A percentile compares a stretch with the other conserved stretches of the same genome.
Conservation (phyloP, 2,113 vertebrate species). For the Malurus elegans region DNA sequence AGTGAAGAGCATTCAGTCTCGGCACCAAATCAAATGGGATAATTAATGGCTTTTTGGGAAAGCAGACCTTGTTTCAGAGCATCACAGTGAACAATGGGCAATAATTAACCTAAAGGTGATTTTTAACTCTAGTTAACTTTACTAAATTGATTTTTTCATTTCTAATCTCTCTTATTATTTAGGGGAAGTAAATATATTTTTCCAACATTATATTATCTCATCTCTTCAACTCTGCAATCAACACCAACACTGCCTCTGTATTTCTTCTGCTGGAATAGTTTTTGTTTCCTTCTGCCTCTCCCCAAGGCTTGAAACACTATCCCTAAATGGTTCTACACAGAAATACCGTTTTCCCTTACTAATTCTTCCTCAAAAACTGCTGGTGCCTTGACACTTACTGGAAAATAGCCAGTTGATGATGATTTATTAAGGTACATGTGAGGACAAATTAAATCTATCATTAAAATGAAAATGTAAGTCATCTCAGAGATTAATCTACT, state of each 20-base stretch:
- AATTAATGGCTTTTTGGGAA: neutral
- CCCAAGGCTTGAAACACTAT: neutral
- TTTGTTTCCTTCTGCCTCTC: neutral
- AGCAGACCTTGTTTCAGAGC: neutral
- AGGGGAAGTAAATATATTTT: neutral
- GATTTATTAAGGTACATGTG: neutral
- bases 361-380: neutral
- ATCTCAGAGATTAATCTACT: neutral
- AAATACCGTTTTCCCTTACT: neutral
- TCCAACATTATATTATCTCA: neutral
- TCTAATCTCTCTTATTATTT: neutral
- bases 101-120: neutral
- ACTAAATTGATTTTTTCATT: neutral
- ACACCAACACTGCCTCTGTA: neutral
- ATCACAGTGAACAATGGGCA: neutral
- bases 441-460: neutral
- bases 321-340: neutral
- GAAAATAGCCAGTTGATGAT: neutral
- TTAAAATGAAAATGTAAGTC: neutral
- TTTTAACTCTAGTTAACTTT: neutral
- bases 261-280: neutral
- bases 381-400: neutral
- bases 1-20: neutral
- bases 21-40: neutral
- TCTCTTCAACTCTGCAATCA: neutral